phyloP scores from a whole-genome alignment of 2,888 invertebrate genomes.

The Bibio marci region DNA sequence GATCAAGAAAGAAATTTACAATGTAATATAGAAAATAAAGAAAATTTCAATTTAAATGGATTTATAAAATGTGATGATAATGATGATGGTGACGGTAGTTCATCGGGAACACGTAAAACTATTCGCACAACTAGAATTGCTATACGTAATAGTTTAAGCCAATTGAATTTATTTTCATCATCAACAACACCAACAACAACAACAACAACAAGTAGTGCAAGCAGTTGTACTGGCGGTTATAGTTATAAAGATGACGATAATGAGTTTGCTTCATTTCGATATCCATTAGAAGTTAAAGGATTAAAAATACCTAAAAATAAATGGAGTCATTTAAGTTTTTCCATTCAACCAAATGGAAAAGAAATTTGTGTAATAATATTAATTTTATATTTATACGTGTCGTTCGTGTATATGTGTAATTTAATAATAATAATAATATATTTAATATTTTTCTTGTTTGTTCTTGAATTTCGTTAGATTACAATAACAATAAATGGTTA shows the following conservation, averaged over 20 bases:
- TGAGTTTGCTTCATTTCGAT: conserved; percentile 16
- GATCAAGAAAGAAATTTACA: neutral
- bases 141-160: too few species aligned
- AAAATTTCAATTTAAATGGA: too few species aligned
- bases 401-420: neutral
- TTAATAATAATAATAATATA: neutral
- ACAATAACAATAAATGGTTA: conserved; percentile 20
- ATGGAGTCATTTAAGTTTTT: conserved; percentile 26
- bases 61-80: too few species aligned
- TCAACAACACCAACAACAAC: too few species aligned
- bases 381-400: neutral
- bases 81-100: too few species aligned
- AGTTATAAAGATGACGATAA: conserved; percentile 9
- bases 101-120: too few species aligned
- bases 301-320: conserved; percentile 19
- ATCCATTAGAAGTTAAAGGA: conserved; percentile 19
- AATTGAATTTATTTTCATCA: too few species aligned
- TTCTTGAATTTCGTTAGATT: conserved; percentile 11
- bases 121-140: too few species aligned
- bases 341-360: conserved; percentile 17
- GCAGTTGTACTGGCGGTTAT: conserved; percentile 1
- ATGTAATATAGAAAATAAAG: too few species aligned
- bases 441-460: neutral
- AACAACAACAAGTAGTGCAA: too few species aligned
- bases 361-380: conserved; percentile 11